Conservation (phyloP, 2,888 invertebrate genomes). For the Melipona beecheii region DNA sequence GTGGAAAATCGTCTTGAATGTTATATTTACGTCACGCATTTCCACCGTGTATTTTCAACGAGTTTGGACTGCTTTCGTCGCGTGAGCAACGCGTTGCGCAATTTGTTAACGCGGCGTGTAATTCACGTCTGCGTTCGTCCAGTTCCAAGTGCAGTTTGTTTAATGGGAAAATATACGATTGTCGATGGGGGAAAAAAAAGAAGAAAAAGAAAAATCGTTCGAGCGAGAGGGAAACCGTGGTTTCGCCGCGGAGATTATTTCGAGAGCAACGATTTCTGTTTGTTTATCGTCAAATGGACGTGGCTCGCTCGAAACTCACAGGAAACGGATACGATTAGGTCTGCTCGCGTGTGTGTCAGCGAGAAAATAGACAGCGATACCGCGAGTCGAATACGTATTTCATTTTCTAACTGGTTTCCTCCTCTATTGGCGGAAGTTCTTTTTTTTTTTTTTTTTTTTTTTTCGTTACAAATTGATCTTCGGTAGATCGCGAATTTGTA, state of each 20-base stretch:
- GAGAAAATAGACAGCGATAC: conserved; percentile 37
- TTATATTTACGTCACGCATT: background rate
- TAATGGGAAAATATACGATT: conserved; percentile 18
- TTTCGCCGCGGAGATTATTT: conserved; percentile 47
- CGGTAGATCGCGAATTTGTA: background rate
- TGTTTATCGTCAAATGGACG: conserved; percentile 62
- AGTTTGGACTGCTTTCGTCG: background rate
- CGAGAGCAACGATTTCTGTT: conserved; percentile 49
- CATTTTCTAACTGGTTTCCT: conserved; percentile 34
- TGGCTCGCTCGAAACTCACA: conserved; percentile 37
- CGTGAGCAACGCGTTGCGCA: background rate
- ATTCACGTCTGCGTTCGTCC: background rate
- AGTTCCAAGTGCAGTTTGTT: conserved; percentile 2
- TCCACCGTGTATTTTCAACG: background rate
- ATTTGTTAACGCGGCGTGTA: conserved; percentile 4
- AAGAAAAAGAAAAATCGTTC: background rate
- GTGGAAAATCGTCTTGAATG: background rate
- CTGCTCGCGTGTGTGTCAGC: conserved; percentile 1
- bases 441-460: background rate
- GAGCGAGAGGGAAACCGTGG: background rate
- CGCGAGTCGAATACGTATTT: conserved; percentile 26
- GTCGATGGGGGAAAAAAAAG: background rate
- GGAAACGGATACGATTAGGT: conserved; percentile 55
- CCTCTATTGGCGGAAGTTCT: background rate
- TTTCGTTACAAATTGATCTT: too few relatives aligned